Percentiles rank a stretch among this genome's conserved stretches.
phyloP scores from a whole-genome alignment of 2,113 vertebrate species.

The Eulacestoma nigropectus region DNA sequence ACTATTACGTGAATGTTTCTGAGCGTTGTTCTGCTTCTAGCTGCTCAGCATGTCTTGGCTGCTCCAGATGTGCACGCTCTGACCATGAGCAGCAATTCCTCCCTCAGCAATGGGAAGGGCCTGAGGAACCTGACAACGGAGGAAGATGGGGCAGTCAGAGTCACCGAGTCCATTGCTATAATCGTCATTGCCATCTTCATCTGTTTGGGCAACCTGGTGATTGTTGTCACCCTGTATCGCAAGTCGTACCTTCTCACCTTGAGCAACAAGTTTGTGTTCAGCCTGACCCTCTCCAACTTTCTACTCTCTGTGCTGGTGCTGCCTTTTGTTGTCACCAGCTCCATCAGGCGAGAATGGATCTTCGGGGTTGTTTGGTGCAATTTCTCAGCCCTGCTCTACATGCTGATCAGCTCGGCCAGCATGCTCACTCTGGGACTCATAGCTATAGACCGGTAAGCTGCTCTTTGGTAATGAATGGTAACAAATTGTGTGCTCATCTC shows the following conservation, averaged over 20 bases:
- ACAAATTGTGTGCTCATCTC: not conserved
- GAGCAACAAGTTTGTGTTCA: constrained; percentile 99
- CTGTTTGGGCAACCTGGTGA: constrained; percentile 90
- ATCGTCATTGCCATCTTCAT: constrained; percentile 85
- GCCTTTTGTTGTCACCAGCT: constrained; percentile 91
- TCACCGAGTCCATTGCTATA: constrained; percentile 84
- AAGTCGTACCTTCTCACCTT: constrained; percentile 93
- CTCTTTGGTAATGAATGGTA: not conserved
- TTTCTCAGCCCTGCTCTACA: constrained; percentile 93
- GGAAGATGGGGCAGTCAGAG: constrained; percentile 58
- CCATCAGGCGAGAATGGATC: constrained; percentile 87
- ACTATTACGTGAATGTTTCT: not conserved
- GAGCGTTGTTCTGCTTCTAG: not conserved
- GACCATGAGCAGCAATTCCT: constrained; percentile 88
- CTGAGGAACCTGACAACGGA: constrained; percentile 66
- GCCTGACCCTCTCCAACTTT: constrained; percentile 94
- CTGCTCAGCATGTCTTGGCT: constrained; percentile 70
- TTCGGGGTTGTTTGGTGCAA: constrained; percentile 98
- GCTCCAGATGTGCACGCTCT: constrained; percentile 30
- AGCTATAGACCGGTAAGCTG: constrained; percentile 89
- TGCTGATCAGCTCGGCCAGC: constrained; percentile 97
- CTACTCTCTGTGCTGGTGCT: constrained; percentile 89
- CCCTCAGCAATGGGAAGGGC: constrained; percentile 75
- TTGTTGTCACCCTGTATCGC: constrained; percentile 89
- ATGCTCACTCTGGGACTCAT: constrained; percentile 96